phyloP scores from a whole-genome alignment of 2,888 invertebrate species.

The Malthinus seriepunctatus region DNA sequence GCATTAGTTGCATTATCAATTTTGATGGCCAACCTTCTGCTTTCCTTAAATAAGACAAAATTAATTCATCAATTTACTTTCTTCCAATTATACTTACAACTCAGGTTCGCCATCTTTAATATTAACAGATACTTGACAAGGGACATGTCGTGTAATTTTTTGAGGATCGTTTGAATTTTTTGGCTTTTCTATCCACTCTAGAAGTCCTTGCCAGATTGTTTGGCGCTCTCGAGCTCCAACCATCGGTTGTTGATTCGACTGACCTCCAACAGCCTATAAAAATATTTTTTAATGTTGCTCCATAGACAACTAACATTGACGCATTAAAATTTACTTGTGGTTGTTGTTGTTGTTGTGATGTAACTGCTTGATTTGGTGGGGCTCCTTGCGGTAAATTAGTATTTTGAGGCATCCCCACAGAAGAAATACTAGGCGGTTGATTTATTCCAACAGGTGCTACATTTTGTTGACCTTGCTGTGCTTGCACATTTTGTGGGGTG shows the following conservation, averaged over 20 bases:
- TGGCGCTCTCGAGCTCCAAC: slow-evolving; percentile 58
- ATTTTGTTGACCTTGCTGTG: slow-evolving; percentile 46
- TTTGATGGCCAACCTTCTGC: slow-evolving; percentile 93
- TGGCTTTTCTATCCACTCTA: slow-evolving; percentile 93
- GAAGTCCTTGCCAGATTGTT: slow-evolving; percentile 67
- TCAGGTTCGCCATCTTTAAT: slow-evolving; percentile 87
- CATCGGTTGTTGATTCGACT: slow-evolving; percentile 52
- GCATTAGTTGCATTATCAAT: slow-evolving; percentile 92
- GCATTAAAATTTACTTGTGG: slow-evolving; percentile 39
- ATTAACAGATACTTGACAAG: slow-evolving; percentile 74
- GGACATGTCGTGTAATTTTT: slow-evolving; percentile 73
- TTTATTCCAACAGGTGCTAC: slow-evolving; percentile 11
- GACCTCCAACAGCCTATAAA: slow-evolving; percentile 14
- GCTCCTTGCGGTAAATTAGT: slow-evolving; percentile 44
- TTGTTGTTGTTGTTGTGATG: slow-evolving; percentile 49
- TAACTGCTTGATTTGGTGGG: slow-evolving; percentile 44
- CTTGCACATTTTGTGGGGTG: slow-evolving; percentile 50
- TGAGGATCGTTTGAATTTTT: slow-evolving; percentile 76
- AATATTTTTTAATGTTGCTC: neutral
- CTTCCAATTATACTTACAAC: slow-evolving; percentile 59
- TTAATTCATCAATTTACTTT: neutral
- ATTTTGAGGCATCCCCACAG: slow-evolving; percentile 28
- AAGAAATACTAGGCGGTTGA: slow-evolving; percentile 15
- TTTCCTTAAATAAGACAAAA: slow-evolving; percentile 58
- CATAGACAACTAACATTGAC: neutral